A percentile compares a stretch with the other conserved stretches of the same genome.
Evolutionary conservation across 2,888 invertebrate species (phyloP).

Genomic region (Melanchra persicariae): DNA sequence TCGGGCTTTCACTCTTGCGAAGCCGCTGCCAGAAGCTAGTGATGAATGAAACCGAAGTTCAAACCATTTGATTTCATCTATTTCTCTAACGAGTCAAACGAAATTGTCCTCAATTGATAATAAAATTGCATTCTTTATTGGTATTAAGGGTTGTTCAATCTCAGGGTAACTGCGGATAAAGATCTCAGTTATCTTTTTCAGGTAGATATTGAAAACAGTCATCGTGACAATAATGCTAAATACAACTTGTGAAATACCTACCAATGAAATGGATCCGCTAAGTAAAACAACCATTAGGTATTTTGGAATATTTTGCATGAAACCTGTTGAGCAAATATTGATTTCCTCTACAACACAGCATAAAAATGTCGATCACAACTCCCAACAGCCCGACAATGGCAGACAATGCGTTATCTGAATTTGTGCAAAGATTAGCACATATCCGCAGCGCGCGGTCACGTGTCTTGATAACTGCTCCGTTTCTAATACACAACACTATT

Average conservation of each 20-base stretch:
- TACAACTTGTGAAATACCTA: background rate
- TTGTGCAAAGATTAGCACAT: constrained; percentile 62
- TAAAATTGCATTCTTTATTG: too few relatives aligned
- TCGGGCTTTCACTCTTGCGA: too few relatives aligned
- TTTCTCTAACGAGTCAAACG: too few relatives aligned
- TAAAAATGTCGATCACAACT: constrained; percentile 58
- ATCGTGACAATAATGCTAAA: background rate
- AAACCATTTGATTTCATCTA: too few relatives aligned
- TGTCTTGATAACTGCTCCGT: constrained; percentile 47
- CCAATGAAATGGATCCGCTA: constrained; percentile 1
- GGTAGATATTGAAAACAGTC: too few relatives aligned
- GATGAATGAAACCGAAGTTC: too few relatives aligned
- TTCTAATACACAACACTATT: constrained; percentile 48
- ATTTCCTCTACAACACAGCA: constrained; percentile 49
- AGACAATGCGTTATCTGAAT: constrained; percentile 60
- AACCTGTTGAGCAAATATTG: constrained; percentile 56
- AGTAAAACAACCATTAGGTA: constrained; percentile 9
- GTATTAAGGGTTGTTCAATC: too few relatives aligned
- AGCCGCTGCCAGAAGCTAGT: too few relatives aligned
- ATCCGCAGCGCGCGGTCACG: constrained; percentile 60
- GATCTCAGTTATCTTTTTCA: background rate
- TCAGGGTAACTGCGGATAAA: background rate
- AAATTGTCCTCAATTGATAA: too few relatives aligned
- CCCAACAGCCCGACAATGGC: constrained; percentile 47
- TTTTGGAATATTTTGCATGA: constrained; percentile 11